Evolutionary conservation across 2,113 vertebrate species (phyloP), one percentile per base, ranked within the genome.

Genomic region (Planiliza haematocheilus): DNA sequence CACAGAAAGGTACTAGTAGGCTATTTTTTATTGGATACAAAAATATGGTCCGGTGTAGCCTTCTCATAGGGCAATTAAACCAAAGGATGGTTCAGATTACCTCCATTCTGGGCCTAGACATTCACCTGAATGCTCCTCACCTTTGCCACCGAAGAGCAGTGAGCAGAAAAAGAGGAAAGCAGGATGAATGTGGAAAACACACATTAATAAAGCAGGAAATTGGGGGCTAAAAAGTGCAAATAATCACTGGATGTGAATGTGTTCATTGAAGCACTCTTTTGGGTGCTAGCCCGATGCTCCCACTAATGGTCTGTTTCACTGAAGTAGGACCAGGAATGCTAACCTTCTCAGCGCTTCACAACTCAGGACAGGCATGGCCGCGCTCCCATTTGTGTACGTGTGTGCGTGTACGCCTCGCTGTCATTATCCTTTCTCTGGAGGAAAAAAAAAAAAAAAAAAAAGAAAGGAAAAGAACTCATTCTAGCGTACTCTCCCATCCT

Each of bases 251-350:
- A 77, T 76, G 81, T 85, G 89, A 90, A 90, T 87, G 88, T 86
- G 81, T 71, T 74, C 82, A 88, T 86, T 91, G 82, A 90, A 80
- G 69, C 81, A 48, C 70, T 83, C 71, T 80, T 88, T 83, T 77
- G 77, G 85, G 85, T 72, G 72, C 73, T 62, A 84, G 79, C 86
- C 84, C 37, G 69, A 83, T 85, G 86, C 86, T 90, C 79, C 79
- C 73, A 45, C 88, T 89, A 92, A 93, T 91, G 88, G 87, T 69
- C 89, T 90, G 90, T 87, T 91, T 89, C 77, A 79, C 75, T 89
- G 85, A 90, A 93, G 91, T 91, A 91, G 88, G 83, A 91, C 64
- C 73, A 90, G 88, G 90, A 92, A 93, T 91, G 84, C 87, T 89
- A 83, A 85, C 85, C 90, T 85, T 85, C 91, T 88, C 89, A 91